phyloP scores from a whole-genome alignment of 2,888 invertebrate species.

The Muscina levida region DNA sequence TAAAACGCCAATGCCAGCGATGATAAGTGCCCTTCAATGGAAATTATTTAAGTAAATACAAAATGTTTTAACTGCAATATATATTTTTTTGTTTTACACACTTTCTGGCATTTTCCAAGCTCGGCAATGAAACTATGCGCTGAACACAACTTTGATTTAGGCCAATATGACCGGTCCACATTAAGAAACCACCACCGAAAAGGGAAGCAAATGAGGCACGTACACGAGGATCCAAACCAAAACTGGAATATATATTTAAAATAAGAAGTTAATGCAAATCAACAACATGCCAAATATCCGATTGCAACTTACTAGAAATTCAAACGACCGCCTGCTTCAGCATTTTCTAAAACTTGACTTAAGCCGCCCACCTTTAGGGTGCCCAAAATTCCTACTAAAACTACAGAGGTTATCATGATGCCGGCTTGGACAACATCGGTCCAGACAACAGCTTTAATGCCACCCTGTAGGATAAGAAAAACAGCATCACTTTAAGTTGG shows the following conservation, averaged over 20 bases:
- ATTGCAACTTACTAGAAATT: slow-evolving; percentile 77
- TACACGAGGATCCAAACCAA: slow-evolving; percentile 83
- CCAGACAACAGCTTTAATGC: slow-evolving; percentile 82
- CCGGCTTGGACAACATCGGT: slow-evolving; percentile 81
- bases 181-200: slow-evolving; percentile 82
- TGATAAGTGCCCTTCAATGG: slow-evolving; percentile 80
- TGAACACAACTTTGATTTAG: slow-evolving; percentile 88
- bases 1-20: slow-evolving; percentile 82
- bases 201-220: slow-evolving; percentile 85
- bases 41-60: no score
- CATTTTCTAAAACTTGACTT: slow-evolving; percentile 75
- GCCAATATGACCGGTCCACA: slow-evolving; percentile 84
- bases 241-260: slow-evolving; percentile 81
- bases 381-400: slow-evolving; percentile 79
- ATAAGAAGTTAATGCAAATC: not conserved
- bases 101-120: slow-evolving; percentile 82
- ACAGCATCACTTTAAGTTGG: not conserved
- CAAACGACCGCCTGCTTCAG: slow-evolving; percentile 77
- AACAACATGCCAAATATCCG: not conserved
- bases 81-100: no score
- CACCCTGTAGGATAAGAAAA: slow-evolving; percentile 76
- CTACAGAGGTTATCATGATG: slow-evolving; percentile 79
- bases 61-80: no score
- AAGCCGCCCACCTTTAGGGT: slow-evolving; percentile 79
- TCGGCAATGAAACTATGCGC: slow-evolving; percentile 84